Evolutionary conservation across 2,797 vertebrate species (phyloP).

Genomic region (Chelon auratus): DNA sequence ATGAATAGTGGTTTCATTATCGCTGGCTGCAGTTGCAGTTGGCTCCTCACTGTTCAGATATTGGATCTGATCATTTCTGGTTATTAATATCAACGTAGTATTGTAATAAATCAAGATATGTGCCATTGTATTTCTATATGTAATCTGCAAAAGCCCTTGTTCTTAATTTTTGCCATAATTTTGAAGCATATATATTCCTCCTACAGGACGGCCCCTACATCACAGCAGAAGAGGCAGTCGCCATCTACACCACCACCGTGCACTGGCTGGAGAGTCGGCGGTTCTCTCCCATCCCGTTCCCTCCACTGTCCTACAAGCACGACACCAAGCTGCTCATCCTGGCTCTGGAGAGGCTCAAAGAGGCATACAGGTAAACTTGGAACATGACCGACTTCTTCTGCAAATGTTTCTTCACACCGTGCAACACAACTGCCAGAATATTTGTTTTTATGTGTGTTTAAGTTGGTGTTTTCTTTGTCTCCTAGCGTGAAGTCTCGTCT

Average conservation of each 20-base stretch:
- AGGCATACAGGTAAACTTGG: conserved; percentile 93
- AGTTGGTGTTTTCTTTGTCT: neutral
- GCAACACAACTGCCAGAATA: too few species aligned
- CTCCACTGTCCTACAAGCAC: conserved; percentile 98
- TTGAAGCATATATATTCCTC: conserved; percentile 15
- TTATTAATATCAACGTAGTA: neutral
- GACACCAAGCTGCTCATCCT: conserved; percentile 99
- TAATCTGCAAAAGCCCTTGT: too few species aligned
- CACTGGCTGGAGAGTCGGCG: conserved; percentile 99
- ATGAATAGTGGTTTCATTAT: conserved; percentile 51
- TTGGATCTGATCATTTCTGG: neutral
- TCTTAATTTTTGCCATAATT: neutral
- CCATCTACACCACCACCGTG: conserved; percentile 98
- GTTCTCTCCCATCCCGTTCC: conserved; percentile 99
- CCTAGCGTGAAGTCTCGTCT: conserved; percentile 96
- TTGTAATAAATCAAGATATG: neutral
- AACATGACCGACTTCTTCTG: neutral
- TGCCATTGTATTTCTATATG: neutral
- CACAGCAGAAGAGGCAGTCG: conserved; percentile 98
- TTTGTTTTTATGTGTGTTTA: neutral
- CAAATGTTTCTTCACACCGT: neutral
- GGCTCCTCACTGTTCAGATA: conserved; percentile 58
- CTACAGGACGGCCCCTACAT: conserved; percentile 97
- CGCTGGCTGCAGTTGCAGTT: conserved; percentile 57
- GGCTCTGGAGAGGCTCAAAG: conserved; percentile 97